phyloP scores from a whole-genome alignment of 1,140 invertebrate species.

The Marisa cornuarietis region DNA sequence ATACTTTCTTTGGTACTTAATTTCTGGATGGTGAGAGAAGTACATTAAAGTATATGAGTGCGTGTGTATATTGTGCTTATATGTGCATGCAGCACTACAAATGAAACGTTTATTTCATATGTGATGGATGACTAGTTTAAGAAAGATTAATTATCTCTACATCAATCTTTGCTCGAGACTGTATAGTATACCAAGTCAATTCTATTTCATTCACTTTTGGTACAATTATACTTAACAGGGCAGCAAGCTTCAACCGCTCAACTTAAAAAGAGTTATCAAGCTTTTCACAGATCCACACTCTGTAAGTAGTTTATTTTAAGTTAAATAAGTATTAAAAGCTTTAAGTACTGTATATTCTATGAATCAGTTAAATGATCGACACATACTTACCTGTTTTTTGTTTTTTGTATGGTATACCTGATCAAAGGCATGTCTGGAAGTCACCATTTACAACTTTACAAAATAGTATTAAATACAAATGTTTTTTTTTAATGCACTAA shows the following conservation, averaged over 20 bases:
- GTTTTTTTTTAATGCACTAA: too few species aligned
- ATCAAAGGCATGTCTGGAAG: too few species aligned
- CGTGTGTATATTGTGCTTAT: too few species aligned
- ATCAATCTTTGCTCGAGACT: neutral
- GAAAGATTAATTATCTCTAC: neutral
- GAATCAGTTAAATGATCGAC: neutral
- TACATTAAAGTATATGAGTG: neutral
- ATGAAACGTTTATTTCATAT: neutral
- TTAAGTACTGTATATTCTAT: neutral
- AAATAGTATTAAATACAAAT: too few species aligned
- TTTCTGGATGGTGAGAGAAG: neutral
- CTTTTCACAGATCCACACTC: slow-evolving; percentile 65
- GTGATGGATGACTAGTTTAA: neutral
- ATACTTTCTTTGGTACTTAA: too few species aligned
- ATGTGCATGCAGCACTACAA: too few species aligned
- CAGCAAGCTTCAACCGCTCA: slow-evolving; percentile 55
- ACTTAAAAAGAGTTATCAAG: slow-evolving; percentile 63
- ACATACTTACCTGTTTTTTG: neutral
- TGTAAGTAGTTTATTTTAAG: slow-evolving; percentile 43
- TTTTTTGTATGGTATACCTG: neutral
- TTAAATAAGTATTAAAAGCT: neutral
- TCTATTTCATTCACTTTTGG: neutral
- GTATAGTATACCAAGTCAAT: neutral
- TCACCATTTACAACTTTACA: too few species aligned
- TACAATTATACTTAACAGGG: slow-evolving; percentile 46